These are phyloP conservation scores for Spinus olivaceus DNA, from an alignment of 2,797 vertebrate species.

Conservation along the genomic window DNA sequence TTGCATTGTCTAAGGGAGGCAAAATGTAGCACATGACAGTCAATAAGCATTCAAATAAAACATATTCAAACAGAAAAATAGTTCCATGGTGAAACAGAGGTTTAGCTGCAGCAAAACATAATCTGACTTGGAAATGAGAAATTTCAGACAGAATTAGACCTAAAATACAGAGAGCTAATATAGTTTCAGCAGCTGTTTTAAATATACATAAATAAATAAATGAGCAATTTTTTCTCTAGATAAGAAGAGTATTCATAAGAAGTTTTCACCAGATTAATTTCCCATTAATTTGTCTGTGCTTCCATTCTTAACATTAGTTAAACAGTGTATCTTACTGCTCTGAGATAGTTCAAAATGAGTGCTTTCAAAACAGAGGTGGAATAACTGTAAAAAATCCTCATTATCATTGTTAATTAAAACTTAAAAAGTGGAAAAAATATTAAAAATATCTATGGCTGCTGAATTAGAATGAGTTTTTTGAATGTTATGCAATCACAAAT, in stretches of 20 bases:
- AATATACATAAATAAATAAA: not conserved
- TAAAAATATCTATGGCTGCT: not conserved
- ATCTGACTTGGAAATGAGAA: not conserved
- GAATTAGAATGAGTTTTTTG: not conserved
- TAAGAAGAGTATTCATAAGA: not conserved
- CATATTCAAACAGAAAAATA: not conserved
- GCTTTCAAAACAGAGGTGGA: not conserved
- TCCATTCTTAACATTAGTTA: not conserved
- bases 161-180: not conserved
- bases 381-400: not conserved
- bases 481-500: not conserved
- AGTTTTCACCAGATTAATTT: not conserved
- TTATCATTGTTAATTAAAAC: slow-evolving; percentile 18
- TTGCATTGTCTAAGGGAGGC: not conserved
- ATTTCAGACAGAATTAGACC: not conserved
- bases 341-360: slow-evolving; percentile 25
- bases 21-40: not conserved
- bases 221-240: not conserved
- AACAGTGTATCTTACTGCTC: not conserved
- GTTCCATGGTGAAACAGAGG: not conserved
- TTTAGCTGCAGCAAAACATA: not conserved
- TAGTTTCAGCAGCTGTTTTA: not conserved
- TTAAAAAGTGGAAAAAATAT: slow-evolving; percentile 11
- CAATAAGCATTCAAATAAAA: not conserved
- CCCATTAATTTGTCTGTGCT: not conserved